These are phyloP conservation scores for Meiosimyza platycephala DNA, from an alignment of 2,888 invertebrate species.

Conservation along the genomic window DNA sequence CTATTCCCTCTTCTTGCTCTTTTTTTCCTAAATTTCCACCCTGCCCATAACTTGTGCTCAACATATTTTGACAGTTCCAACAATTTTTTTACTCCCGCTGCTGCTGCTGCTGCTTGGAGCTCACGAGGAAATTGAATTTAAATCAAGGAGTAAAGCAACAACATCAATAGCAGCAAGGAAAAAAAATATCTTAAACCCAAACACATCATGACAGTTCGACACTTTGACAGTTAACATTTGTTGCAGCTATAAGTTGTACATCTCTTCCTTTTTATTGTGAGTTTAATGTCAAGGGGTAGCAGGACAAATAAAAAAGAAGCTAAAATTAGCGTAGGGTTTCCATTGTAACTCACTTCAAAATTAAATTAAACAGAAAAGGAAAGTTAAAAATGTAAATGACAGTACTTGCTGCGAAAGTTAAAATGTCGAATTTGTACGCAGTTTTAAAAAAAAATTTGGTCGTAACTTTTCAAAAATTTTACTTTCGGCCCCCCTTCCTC, in stretches of 20 bases:
- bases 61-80: conserved; percentile 19
- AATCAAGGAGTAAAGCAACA: conserved; percentile 7
- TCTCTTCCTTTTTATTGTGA: neutral
- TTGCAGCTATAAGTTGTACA: conserved; percentile 2
- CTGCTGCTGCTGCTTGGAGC: conserved; percentile 1
- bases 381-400: too few species aligned
- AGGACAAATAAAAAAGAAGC: too few species aligned
- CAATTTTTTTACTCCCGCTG: conserved; percentile 14
- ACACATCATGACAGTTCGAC: conserved; percentile 32
- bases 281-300: neutral
- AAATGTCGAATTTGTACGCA: too few species aligned
- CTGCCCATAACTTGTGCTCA: neutral
- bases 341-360: too few species aligned
- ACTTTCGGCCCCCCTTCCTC: too few species aligned
- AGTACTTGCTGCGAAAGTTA: too few species aligned
- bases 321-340: too few species aligned
- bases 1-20: neutral
- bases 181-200: conserved; percentile 3
- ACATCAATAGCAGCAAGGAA: neutral
- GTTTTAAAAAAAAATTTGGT: too few species aligned
- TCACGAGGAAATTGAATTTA: conserved; percentile 28
- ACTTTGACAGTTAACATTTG: conserved; percentile 33
- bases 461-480: too few species aligned
- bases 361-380: too few species aligned
- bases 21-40: neutral